Evolutionary conservation across 2,888 invertebrate genomes (phyloP).

Genomic region (Scaptomyza cyrtandrae): DNA sequence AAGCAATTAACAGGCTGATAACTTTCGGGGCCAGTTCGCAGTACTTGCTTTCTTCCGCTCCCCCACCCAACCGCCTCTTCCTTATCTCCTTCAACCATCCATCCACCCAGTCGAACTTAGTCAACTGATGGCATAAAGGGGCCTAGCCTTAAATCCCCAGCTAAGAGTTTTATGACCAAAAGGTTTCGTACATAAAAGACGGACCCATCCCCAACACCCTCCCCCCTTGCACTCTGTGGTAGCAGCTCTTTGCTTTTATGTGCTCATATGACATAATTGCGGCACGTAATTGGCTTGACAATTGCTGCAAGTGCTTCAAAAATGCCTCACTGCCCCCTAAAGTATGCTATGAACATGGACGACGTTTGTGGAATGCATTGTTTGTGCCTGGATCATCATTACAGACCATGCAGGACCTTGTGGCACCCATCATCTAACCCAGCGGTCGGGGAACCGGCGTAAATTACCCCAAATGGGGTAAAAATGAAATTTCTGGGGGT

Average conservation of each 20-base stretch:
- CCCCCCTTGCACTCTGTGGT: neutral
- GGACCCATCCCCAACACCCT: neutral
- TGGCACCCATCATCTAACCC: neutral
- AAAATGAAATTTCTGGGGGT: too few species aligned
- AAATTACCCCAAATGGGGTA: too few species aligned
- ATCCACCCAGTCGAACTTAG: neutral
- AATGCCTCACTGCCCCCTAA: slow-evolving; percentile 70
- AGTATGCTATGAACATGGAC: slow-evolving; percentile 72
- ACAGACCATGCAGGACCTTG: neutral
- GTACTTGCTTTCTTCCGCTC: slow-evolving; percentile 18
- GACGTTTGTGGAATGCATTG: too few species aligned
- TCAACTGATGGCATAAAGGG: slow-evolving; percentile 13
- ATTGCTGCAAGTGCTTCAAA: slow-evolving; percentile 66
- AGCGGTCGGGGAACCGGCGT: too few species aligned
- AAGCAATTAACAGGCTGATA: slow-evolving; percentile 82
- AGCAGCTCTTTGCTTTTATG: slow-evolving; percentile 55
- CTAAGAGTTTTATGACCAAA: slow-evolving; percentile 72
- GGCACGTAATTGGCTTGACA: slow-evolving; percentile 77
- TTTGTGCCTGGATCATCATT: slow-evolving; percentile 12
- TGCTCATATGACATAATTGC: slow-evolving; percentile 77
- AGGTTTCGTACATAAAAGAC: slow-evolving; percentile 47
- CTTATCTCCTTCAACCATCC: neutral
- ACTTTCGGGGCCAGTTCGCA: slow-evolving; percentile 70
- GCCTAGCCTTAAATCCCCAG: slow-evolving; percentile 39
- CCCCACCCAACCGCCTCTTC: neutral